Percentiles rank a stretch among this genome's conserved stretches.
These are phyloP conservation scores for Thaleichthys pacificus DNA, from an alignment of 2,797 vertebrate species.

Conservation along the genomic window DNA sequence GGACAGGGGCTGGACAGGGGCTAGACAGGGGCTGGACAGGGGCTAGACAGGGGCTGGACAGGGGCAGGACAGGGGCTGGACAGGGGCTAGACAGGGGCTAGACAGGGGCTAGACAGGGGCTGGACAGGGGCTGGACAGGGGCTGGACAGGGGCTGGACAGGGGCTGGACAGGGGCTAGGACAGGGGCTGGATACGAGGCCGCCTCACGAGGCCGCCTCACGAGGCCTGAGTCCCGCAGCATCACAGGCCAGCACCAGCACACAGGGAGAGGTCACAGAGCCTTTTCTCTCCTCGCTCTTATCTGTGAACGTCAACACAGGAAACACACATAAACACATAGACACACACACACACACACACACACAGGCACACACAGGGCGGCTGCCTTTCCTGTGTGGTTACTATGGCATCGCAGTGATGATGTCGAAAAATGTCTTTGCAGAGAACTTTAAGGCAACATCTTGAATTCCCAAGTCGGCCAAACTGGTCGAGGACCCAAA, in stretches of 20 bases:
- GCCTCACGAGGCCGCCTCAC: neutral
- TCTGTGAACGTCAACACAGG: neutral
- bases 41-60: slow-evolving; percentile 12
- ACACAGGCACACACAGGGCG: neutral
- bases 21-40: slow-evolving; percentile 15
- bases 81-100: slow-evolving; percentile 18
- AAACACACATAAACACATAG: neutral
- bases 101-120: slow-evolving; percentile 17
- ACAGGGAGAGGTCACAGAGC: slow-evolving; percentile 29
- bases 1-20: slow-evolving; percentile 4
- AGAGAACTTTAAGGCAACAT: neutral
- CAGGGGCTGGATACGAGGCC: neutral
- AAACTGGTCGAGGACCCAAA: slow-evolving; percentile 21
- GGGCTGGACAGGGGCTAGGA: neutral
- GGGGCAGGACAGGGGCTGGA: neutral
- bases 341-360: neutral
- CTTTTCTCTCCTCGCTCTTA: slow-evolving; percentile 14
- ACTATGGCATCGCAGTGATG: neutral
- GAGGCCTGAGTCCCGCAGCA: neutral
- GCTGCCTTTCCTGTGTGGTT: slow-evolving; percentile 13
- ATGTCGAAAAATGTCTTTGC: neutral
- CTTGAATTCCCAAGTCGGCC: neutral
- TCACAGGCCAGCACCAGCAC: neutral
- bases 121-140: neutral
- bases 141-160: slow-evolving; percentile 11